These are phyloP conservation scores for Drosophila melanosoma DNA, from an alignment of 2,888 invertebrate species.

Conservation along the genomic window DNA sequence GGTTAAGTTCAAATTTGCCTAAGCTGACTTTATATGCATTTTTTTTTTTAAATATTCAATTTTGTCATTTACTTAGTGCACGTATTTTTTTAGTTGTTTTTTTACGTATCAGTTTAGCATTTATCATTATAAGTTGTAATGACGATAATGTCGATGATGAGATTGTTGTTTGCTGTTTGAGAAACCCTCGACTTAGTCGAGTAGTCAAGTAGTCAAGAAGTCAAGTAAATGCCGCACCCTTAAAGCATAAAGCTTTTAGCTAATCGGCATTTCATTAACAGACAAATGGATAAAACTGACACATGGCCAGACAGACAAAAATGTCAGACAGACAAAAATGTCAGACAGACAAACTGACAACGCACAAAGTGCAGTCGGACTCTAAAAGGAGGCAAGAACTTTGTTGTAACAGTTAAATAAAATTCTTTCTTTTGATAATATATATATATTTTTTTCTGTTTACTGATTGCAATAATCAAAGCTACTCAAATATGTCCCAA, in stretches of 20 bases:
- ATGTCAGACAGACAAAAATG: conserved; percentile 14
- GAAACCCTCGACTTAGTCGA: conserved; percentile 40
- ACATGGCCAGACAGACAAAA: conserved; percentile 13
- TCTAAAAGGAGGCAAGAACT: neutral
- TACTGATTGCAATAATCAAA: conserved; percentile 71
- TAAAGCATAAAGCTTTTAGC: conserved; percentile 41
- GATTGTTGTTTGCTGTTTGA: conserved; percentile 20
- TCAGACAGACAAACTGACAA: conserved; percentile 17
- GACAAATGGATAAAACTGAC: conserved; percentile 18
- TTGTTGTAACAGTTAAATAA: conserved; percentile 11
- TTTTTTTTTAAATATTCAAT: neutral
- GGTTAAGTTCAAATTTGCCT: neutral
- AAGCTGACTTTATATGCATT: neutral
- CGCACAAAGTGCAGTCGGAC: conserved; percentile 34
- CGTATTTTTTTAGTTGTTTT: neutral
- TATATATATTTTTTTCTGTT: neutral
- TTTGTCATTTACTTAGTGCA: neutral
- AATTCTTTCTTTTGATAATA: conserved; percentile 8
- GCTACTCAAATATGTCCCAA: conserved; percentile 73
- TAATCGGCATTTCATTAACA: conserved; percentile 43
- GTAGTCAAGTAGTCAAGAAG: too few relatives aligned
- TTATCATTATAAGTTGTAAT: conserved; percentile 31
- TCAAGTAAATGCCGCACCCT: conserved; percentile 43
- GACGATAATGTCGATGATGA: neutral
- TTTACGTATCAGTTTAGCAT: conserved; percentile 27